Conservation (phyloP, 2,113 vertebrate species). For the Sapajus apella region DNA sequence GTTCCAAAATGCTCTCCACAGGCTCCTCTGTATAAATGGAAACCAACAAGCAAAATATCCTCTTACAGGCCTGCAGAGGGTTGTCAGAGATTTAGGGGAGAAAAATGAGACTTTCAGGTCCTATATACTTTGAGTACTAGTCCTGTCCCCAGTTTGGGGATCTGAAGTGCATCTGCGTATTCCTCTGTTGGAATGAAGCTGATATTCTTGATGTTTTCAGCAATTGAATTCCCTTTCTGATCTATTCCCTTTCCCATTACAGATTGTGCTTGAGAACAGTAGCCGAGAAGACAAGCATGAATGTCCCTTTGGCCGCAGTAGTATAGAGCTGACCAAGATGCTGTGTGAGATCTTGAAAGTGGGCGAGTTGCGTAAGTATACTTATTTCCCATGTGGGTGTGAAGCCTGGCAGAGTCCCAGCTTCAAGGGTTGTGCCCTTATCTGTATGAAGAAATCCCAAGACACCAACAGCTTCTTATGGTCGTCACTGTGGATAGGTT, state of each 20-base stretch:
- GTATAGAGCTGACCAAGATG: constrained; percentile 99
- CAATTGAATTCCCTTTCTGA: neutral
- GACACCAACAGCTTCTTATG: accelerated
- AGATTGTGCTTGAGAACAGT: constrained; percentile 99
- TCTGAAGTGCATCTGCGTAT: accelerated
- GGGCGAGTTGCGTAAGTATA: constrained; percentile 97
- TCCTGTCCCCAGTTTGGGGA: neutral
- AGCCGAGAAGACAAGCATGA: constrained; percentile 99
- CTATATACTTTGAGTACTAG: accelerated
- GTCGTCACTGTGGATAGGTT: no score
- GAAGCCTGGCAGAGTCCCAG: no score
- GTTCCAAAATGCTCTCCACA: neutral
- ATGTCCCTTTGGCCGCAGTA: constrained; percentile 98
- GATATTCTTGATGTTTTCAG: neutral
- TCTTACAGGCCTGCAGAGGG: neutral
- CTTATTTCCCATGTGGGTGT: accelerated
- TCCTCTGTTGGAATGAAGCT: accelerated
- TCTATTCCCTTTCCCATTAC: neutral
- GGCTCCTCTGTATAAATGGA: neutral
- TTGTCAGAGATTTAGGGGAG: neutral
- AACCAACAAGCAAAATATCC: neutral
- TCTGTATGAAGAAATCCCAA: neutral
- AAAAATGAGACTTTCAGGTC: no score
- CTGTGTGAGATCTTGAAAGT: constrained; percentile 98
- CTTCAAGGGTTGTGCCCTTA: neutral